Evolutionary conservation across 2,113 vertebrate species (phyloP), one percentile per base, ranked within the genome.

Genomic region (Empidonax alnorum): DNA sequence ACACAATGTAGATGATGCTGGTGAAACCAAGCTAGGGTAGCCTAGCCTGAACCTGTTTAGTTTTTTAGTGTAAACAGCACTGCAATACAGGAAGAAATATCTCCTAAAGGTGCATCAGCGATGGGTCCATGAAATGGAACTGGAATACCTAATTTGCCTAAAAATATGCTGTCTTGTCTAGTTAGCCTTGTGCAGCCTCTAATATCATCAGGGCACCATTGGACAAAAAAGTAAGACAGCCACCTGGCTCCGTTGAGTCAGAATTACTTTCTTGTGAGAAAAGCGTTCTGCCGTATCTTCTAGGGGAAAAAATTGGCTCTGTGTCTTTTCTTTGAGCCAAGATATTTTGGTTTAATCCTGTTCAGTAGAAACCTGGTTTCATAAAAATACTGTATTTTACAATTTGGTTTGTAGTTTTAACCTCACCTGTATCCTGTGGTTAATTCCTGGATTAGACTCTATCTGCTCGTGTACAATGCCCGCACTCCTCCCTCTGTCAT

Each of bases 381-480:
- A 0, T 37, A 73, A 52, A 17, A 55, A 6, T 33, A 14, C 12
- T 20, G 8, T 63, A 13, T 22, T 56, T 58, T 49, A 30, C 37
- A 50, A 27, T 3, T 37, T 13, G 13, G 15, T 66, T 63, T 74
- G 47, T n/a, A 59, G 27, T 27, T 87, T 35, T 12, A 63, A 39
- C 33, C 10, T 73, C 6, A 15, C 59, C 35, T 77, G 3, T 71
- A 61, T 66, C 20, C 72, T 27, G n/a, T 22, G 52, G 24, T 61
- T 59, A 55, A 25, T 14, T 77, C 44, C 55, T 3, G 0, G 13
- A 17, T 1, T 33, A 76, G 35, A 30, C 27, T 18, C 23, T 30
- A 6, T n/a, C 25, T 35, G 1, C 24, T 56, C 0, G 0, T n/a
- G 27, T 19, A 41, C 31, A 72, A 25, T 7, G 9, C 19, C 30